Evolutionary conservation across 2,888 invertebrate genomes (phyloP).

Genomic region (Eupeodes luniger): DNA sequence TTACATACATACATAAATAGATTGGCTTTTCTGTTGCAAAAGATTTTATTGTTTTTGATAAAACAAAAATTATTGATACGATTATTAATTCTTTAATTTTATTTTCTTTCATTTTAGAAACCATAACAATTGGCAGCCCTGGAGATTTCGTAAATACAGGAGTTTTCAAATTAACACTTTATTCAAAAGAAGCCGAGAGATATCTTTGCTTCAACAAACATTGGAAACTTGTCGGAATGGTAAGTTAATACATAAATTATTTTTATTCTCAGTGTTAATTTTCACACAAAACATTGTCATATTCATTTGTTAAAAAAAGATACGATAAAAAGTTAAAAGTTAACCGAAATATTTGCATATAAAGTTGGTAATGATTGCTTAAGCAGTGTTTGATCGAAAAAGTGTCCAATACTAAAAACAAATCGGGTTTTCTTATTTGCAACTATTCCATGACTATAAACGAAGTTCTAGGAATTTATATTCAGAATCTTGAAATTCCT

Average conservation of each 20-base stretch:
- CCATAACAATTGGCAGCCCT: slow-evolving; percentile 81
- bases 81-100: not conserved
- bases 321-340: no score
- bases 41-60: slow-evolving; percentile 66
- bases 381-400: no score
- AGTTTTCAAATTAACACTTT: slow-evolving; percentile 82
- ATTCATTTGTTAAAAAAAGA: no score
- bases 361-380: no score
- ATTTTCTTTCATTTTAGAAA: slow-evolving; percentile 78
- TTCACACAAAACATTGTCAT: no score
- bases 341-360: no score
- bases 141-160: slow-evolving; percentile 79
- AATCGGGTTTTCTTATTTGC: no score
- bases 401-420: no score
- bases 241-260: slow-evolving; percentile 74
- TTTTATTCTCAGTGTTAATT: no score
- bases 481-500: no score
- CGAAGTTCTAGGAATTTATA: no score
- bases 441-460: no score
- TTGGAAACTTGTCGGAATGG: slow-evolving; percentile 82
- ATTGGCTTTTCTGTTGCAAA: not conserved
- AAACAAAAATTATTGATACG: slow-evolving; percentile 12
- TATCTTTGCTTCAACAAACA: slow-evolving; percentile 81
- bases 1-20: slow-evolving; percentile 74
- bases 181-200: slow-evolving; percentile 81